These are phyloP conservation scores for Adelphocoris suturalis DNA, from an alignment of 2,888 invertebrate genomes.

Conservation along the genomic window DNA sequence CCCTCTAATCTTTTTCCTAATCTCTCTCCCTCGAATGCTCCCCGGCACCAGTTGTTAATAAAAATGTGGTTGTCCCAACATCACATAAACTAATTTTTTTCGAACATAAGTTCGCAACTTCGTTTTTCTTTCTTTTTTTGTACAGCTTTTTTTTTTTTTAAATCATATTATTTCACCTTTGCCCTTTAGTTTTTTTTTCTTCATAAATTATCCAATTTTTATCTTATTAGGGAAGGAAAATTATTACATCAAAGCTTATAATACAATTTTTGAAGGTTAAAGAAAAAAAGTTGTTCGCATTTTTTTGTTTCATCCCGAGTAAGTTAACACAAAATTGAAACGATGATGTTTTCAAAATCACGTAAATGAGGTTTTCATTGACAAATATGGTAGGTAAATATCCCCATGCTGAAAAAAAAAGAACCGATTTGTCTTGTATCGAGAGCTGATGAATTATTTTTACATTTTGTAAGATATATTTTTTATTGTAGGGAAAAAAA, in stretches of 20 bases:
- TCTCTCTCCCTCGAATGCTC: slow-evolving; percentile 40
- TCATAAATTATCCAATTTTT: slow-evolving; percentile 28
- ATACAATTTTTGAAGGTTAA: slow-evolving; percentile 35
- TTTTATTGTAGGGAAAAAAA: slow-evolving; percentile 69
- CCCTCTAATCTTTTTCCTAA: slow-evolving; percentile 31
- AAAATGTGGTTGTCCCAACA: slow-evolving; percentile 36
- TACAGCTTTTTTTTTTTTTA: slow-evolving; percentile 56
- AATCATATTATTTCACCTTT: slow-evolving; percentile 40
- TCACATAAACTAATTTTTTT: slow-evolving; percentile 44
- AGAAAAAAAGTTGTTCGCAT: slow-evolving; percentile 32
- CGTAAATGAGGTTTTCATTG: slow-evolving; percentile 18
- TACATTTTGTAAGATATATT: slow-evolving; percentile 74
- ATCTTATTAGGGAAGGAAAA: background rate
- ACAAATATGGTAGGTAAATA: slow-evolving; percentile 27
- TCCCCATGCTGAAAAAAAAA: slow-evolving; percentile 39
- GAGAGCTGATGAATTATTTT: slow-evolving; percentile 72
- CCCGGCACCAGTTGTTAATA: slow-evolving; percentile 30
- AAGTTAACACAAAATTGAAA: background rate
- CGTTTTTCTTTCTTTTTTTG: slow-evolving; percentile 32
- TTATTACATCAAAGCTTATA: slow-evolving; percentile 34
- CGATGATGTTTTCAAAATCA: background rate
- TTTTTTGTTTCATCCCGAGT: slow-evolving; percentile 6
- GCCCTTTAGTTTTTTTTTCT: background rate
- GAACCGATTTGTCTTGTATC: slow-evolving; percentile 16
- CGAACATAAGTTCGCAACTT: slow-evolving; percentile 21